Conservation (phyloP, 2,888 invertebrate species). For the Deilephila elpenor region DNA sequence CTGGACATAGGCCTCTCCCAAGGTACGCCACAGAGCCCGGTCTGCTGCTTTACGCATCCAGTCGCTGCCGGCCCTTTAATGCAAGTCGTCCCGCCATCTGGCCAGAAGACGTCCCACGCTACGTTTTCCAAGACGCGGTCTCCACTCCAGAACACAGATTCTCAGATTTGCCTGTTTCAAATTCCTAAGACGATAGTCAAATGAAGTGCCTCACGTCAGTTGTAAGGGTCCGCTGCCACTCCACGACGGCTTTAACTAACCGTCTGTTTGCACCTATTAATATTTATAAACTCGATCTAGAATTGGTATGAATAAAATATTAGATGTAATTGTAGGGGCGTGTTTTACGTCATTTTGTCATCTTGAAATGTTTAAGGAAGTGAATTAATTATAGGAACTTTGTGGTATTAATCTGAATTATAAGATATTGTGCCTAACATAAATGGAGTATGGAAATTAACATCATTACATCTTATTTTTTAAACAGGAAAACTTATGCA, state of each 20-base stretch:
- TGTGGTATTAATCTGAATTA: too few species aligned
- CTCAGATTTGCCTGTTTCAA: background rate
- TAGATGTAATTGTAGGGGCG: background rate
- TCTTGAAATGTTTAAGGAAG: background rate
- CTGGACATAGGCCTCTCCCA: too few species aligned
- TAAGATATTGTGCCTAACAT: too few species aligned
- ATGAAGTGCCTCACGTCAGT: background rate
- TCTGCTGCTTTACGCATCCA: too few species aligned
- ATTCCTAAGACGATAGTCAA: background rate
- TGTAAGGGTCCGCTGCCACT: background rate
- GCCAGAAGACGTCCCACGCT: too few species aligned
- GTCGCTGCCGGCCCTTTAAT: too few species aligned
- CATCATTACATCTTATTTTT: too few species aligned
- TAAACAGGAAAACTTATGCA: too few species aligned
- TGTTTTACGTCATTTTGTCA: background rate
- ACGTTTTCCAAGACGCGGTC: too few species aligned
- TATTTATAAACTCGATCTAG: conserved; percentile 8
- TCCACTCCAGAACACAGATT: background rate
- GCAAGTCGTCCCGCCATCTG: too few species aligned
- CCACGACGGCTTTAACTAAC: background rate
- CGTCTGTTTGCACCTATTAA: conserved; percentile 19
- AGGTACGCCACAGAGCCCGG: too few species aligned
- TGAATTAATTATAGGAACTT: background rate
- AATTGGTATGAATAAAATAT: conserved; percentile 7
- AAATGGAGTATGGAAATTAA: too few species aligned